A percentile compares a stretch with the other conserved stretches of the same genome.
Evolutionary conservation across 2,113 vertebrate species (phyloP).

Genomic region (Oryzias celebensis): DNA sequence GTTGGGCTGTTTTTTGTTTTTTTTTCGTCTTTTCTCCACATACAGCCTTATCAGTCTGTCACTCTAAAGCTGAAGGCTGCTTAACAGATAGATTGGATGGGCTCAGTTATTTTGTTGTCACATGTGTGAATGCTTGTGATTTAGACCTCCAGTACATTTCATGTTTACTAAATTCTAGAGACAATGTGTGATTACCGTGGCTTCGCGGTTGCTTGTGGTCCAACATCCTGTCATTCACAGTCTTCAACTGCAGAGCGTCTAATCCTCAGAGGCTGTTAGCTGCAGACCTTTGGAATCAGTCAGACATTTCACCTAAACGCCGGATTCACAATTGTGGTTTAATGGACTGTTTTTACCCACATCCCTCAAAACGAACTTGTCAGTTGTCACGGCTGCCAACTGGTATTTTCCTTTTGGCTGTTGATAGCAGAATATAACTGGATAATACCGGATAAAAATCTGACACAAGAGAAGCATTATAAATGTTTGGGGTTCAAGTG

Average conservation of each 20-base stretch:
- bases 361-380: neutral
- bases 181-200: neutral
- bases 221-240: neutral
- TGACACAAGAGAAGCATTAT: no score
- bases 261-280: neutral
- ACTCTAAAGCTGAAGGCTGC: slow-evolving; percentile 28
- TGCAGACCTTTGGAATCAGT: neutral
- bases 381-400: no score
- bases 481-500: no score
- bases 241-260: neutral
- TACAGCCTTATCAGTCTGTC: slow-evolving; percentile 50
- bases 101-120: slow-evolving; percentile 8
- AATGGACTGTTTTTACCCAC: neutral
- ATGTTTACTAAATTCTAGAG: slow-evolving; percentile 22
- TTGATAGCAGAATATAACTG: no score
- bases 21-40: slow-evolving; percentile 16
- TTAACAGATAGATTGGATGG: slow-evolving; percentile 41
- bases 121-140: slow-evolving; percentile 5
- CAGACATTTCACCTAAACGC: slow-evolving; percentile 11
- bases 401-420: no score
- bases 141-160: slow-evolving; percentile 1
- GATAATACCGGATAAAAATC: no score
- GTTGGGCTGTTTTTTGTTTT: slow-evolving; percentile 7
- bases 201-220: neutral
- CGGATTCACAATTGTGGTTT: neutral